phyloP scores from a whole-genome alignment of 2,113 vertebrate genomes.

The Centropus unirufus region DNA sequence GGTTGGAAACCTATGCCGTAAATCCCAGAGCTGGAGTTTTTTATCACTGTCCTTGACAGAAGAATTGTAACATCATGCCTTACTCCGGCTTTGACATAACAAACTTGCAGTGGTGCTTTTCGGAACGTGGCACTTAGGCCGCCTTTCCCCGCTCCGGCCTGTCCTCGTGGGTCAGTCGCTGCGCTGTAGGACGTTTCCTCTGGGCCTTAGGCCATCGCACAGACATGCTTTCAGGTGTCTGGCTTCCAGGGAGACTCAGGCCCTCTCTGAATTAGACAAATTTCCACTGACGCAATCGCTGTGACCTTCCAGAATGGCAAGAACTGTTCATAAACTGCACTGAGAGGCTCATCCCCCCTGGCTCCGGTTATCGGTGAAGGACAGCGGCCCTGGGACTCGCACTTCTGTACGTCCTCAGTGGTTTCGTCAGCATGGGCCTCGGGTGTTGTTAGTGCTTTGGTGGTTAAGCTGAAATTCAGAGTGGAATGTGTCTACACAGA shows the following conservation, averaged over 20 bases:
- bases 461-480: neutral
- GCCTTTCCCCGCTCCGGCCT: neutral
- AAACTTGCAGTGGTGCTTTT: constrained; percentile 10
- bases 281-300: neutral
- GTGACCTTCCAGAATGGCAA: rapidly evolving
- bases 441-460: neutral
- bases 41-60: constrained; percentile 58
- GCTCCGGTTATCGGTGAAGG: neutral
- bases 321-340: neutral
- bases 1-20: constrained; percentile 62
- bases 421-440: neutral
- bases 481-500: neutral
- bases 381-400: neutral
- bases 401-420: neutral
- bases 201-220: neutral
- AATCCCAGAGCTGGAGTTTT: constrained; percentile 59
- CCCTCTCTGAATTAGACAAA: neutral
- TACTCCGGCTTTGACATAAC: constrained; percentile 48
- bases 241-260: neutral
- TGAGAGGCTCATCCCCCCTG: neutral
- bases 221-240: neutral
- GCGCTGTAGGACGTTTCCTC: neutral
- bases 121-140: neutral
- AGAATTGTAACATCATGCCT: constrained; percentile 63
- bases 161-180: neutral